Conservation (phyloP, 2,113 vertebrate genomes). For the Sapajus apella region DNA sequence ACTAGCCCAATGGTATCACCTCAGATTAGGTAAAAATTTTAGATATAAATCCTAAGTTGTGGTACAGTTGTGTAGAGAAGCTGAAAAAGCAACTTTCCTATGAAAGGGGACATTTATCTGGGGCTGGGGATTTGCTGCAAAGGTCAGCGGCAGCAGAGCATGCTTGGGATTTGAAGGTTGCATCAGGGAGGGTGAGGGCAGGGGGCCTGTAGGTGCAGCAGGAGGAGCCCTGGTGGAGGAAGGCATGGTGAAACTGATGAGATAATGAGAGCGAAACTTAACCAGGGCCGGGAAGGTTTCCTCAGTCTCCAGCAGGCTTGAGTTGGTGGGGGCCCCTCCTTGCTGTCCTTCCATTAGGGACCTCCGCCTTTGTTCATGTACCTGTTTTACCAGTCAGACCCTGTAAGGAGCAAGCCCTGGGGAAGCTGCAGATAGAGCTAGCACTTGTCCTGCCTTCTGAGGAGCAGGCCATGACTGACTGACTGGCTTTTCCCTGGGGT, state of each 20-base stretch:
- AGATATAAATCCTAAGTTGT: not conserved
- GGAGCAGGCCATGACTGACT: not conserved
- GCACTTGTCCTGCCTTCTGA: not conserved
- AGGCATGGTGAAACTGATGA: not conserved
- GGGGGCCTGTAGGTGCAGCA: accelerated
- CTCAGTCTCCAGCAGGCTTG: not conserved
- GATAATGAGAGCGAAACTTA: not conserved
- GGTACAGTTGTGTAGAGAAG: too few species aligned
- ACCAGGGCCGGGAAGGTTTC: not conserved
- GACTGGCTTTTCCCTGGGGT: not conserved
- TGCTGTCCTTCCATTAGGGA: not conserved
- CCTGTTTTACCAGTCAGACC: not conserved
- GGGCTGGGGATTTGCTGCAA: not conserved
- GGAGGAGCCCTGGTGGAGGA: accelerated
- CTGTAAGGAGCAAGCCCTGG: too few species aligned
- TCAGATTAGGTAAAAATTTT: not conserved
- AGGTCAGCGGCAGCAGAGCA: not conserved
- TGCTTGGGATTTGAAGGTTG: not conserved
- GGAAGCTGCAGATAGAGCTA: not conserved
- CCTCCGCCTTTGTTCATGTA: too few species aligned
- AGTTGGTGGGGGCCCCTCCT: not conserved
- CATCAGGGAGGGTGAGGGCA: not conserved
- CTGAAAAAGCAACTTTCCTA: not conserved
- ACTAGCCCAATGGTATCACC: not conserved
- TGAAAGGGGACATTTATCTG: not conserved